Evolutionary conservation across 1,140 invertebrate genomes (phyloP).

Genomic region (Bombus pyrosoma): DNA sequence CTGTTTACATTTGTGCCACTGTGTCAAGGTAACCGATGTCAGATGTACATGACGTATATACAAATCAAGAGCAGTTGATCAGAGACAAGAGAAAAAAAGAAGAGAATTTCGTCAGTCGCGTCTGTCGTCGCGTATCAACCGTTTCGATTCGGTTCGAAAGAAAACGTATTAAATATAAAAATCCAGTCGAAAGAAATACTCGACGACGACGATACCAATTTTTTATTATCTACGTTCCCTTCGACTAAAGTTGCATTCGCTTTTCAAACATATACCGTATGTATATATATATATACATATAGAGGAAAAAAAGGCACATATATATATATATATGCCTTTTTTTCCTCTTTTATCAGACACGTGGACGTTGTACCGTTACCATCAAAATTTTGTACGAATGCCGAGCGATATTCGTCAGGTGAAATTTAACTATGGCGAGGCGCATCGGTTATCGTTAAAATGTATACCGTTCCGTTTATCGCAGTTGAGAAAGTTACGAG

Average conservation of each 20-base stretch:
- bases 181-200: too few species aligned
- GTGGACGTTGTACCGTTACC: too few species aligned
- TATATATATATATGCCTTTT: too few species aligned
- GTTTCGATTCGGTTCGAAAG: neutral
- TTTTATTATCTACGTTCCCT: too few species aligned
- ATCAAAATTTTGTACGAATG: too few species aligned
- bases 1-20: slow-evolving; percentile 59
- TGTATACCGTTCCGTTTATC: slow-evolving; percentile 16
- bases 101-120: slow-evolving; percentile 2
- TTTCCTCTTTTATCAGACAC: neutral
- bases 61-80: slow-evolving; percentile 32
- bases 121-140: neutral
- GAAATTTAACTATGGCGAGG: too few species aligned
- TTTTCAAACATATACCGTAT: too few species aligned
- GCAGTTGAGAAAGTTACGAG: slow-evolving; percentile 46
- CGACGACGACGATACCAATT: too few species aligned
- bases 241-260: neutral
- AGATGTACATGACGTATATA: slow-evolving; percentile 2
- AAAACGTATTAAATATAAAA: neutral
- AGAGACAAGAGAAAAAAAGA: neutral
- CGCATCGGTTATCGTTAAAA: neutral
- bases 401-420: too few species aligned
- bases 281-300: too few species aligned
- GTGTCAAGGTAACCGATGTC: slow-evolving; percentile 64
- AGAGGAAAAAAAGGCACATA: too few species aligned